Evolutionary conservation across 1,140 invertebrate species (phyloP).

Genomic region (Brachionus rotundiformis): DNA sequence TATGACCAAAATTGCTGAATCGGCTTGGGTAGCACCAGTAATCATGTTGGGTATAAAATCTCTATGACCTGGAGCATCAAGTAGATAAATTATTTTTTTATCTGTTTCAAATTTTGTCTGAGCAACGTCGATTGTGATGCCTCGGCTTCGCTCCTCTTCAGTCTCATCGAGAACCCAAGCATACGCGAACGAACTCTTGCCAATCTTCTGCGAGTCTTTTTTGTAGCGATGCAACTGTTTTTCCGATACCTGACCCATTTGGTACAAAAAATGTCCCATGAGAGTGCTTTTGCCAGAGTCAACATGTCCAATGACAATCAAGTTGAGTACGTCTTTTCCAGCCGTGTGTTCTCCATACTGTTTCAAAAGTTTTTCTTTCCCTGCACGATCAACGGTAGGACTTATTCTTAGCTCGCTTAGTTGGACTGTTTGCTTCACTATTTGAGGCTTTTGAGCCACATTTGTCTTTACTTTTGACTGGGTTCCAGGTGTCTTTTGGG

Average conservation of each 20-base stretch:
- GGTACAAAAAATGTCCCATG: constrained; percentile 88
- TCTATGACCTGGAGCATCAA: constrained; percentile 95
- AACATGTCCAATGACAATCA: constrained; percentile 77
- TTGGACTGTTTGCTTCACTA: neutral
- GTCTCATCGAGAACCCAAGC: constrained; percentile 99
- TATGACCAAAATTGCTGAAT: constrained; percentile 91
- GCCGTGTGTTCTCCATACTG: constrained; percentile 57
- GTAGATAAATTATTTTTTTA: constrained; percentile 69
- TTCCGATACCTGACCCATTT: constrained; percentile 82
- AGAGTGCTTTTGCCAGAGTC: constrained; percentile 82
- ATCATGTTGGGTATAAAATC: constrained; percentile 99
- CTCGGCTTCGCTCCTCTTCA: constrained; percentile 85
- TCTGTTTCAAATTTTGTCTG: constrained; percentile 88
- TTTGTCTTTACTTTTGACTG: neutral
- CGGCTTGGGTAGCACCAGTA: constrained; percentile 86
- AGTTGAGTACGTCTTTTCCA: constrained; percentile 82
- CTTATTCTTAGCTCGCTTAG: neutral
- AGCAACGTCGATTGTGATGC: constrained; percentile 96
- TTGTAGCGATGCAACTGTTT: constrained; percentile 94
- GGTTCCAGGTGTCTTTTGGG: neutral
- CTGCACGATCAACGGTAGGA: neutral
- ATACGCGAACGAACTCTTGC: constrained; percentile 96
- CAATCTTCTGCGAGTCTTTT: constrained; percentile 92
- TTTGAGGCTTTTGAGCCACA: neutral
- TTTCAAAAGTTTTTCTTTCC: constrained; percentile 34